Conservation (phyloP, 1,140 invertebrate species). For the Heliconius melpomene region DNA sequence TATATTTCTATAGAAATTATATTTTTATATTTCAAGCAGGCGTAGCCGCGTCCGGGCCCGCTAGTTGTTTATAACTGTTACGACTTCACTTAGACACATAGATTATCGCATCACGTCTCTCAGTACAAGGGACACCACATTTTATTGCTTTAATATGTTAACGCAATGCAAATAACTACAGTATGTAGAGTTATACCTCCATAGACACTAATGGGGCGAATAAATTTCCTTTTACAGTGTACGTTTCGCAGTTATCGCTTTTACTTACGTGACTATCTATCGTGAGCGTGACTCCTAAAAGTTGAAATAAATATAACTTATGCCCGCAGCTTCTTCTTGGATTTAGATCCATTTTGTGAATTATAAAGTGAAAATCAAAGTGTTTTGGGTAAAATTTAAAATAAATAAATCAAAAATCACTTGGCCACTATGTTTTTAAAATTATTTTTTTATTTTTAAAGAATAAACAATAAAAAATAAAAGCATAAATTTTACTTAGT, state of each 20-base stretch:
- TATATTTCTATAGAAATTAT: too few species aligned
- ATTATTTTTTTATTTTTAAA: too few species aligned
- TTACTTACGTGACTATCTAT: constrained; percentile 38
- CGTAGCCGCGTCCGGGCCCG: too few species aligned
- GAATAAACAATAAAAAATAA: too few species aligned
- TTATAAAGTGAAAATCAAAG: not conserved
- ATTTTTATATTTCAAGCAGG: too few species aligned
- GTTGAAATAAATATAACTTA: not conserved
- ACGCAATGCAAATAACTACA: constrained; percentile 66
- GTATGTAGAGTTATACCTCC: constrained; percentile 46
- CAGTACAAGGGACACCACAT: constrained; percentile 57
- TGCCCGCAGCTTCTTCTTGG: not conserved
- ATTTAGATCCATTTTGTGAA: not conserved
- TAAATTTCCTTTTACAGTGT: constrained; percentile 48
- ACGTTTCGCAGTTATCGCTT: constrained; percentile 40
- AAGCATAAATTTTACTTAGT: not conserved
- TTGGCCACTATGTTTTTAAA: too few species aligned
- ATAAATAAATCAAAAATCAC: too few species aligned
- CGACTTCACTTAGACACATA: constrained; percentile 40
- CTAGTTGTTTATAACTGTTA: constrained; percentile 26
- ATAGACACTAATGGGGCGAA: constrained; percentile 48
- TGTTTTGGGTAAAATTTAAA: not conserved
- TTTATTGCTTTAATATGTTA: constrained; percentile 71
- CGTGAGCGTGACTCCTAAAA: constrained; percentile 25
- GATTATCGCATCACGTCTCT: constrained; percentile 43